phyloP scores from a whole-genome alignment of 1,140 invertebrate genomes.

The Carposina sasakii region DNA sequence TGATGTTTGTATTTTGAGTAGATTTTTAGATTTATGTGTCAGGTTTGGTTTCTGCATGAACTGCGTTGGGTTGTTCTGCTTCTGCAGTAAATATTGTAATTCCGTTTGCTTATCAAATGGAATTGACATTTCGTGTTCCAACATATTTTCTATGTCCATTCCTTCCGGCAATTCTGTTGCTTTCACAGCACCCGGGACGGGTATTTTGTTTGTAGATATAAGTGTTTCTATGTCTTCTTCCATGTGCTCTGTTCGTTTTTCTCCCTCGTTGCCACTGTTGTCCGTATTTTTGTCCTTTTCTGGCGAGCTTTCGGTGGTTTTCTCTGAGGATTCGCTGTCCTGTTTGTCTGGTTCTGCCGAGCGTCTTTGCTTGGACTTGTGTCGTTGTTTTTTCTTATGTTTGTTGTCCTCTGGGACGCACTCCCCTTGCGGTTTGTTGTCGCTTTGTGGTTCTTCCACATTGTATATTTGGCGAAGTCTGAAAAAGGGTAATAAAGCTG shows the following conservation, averaged over 20 bases:
- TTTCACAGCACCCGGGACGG: conserved; percentile 51
- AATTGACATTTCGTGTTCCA: too few relatives aligned
- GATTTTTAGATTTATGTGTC: conserved; percentile 58
- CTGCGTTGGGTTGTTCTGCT: conserved; percentile 64
- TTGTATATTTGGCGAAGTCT: conserved; percentile 82
- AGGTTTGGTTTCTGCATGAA: conserved; percentile 55
- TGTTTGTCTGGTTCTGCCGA: conserved; percentile 55
- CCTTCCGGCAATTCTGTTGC: conserved; percentile 41
- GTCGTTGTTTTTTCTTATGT: conserved; percentile 66
- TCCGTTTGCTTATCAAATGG: conserved; percentile 66
- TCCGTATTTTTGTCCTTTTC: conserved; percentile 62
- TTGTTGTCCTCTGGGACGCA: conserved; percentile 61
- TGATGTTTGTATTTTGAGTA: conserved; percentile 52
- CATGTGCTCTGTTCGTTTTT: conserved; percentile 27
- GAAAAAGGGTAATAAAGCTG: conserved; percentile 25
- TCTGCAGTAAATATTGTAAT: conserved; percentile 63
- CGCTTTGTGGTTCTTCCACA: conserved; percentile 76
- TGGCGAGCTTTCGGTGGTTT: conserved; percentile 47
- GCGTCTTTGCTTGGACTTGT: conserved; percentile 71
- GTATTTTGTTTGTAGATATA: conserved; percentile 69
- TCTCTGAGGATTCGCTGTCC: conserved; percentile 52
- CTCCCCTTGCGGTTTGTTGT: conserved; percentile 56
- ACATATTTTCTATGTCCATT: conserved; percentile 40
- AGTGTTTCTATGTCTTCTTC: conserved; percentile 70
- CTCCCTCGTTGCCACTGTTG: conserved; percentile 34